Evolutionary conservation across 1,140 invertebrate species (phyloP), one percentile per base, ranked within the genome.

Genomic region (Nasonia vitripennis): DNA sequence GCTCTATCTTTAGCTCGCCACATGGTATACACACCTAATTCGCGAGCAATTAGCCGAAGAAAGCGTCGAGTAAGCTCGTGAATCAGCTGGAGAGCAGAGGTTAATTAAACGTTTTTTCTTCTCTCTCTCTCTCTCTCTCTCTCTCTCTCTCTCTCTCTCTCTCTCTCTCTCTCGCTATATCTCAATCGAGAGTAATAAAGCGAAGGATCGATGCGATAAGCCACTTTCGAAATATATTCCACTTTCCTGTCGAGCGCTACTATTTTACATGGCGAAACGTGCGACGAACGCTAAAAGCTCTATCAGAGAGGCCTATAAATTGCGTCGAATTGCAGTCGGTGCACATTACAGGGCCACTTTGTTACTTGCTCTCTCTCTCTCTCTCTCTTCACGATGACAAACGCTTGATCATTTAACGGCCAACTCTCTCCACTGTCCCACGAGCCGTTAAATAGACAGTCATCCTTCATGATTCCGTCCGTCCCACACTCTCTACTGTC

Each of bases 391-490:
- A 5, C n/a, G 11, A 41, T 31, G 31, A 82, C 27, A 62, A 62
- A 74, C 62, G 70, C 27, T 62, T 62, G 20, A 75, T 83, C 51
- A 31, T 27, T 75, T 20, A 20, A 62, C 31, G 6, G 23, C 34
- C 55, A 48, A 74, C 68, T 14, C 17, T 45, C 51, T 55, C 55
- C 6, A n/a, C 55, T n/a, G 55, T 62, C 55, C 20, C 55, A 81
- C 41, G 14, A 62, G 55, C 17, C 20, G 71, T 75, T 82, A 74
- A 82, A 74, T 82, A 75, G 45, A 51, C 71, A 62, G 7, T 82
- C 70, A 82, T 74, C 45, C 9, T 27, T 82, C 81, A 62, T n/a
- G 74, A 75, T 71, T 34, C 70, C 70, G 27, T 71, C 5, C 55
- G n/a, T 62, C 55, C 55, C 55, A 62, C 55, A n/a, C 55, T 7